Evolutionary conservation across 2,888 invertebrate genomes (phyloP).

Genomic region (Chrysolina oricalcia): DNA sequence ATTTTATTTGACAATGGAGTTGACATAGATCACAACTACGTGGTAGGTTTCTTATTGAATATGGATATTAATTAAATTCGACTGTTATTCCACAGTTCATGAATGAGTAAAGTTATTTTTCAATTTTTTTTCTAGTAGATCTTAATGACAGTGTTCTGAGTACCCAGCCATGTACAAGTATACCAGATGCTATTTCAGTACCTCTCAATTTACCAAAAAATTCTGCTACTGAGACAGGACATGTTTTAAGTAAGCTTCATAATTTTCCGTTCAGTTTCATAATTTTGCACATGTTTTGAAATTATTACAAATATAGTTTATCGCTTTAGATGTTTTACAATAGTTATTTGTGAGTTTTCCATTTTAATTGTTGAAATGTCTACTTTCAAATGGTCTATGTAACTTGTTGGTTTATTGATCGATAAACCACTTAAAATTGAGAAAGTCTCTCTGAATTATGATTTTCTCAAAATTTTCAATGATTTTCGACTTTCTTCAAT

Average conservation of each 20-base stretch:
- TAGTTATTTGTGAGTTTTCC: no score
- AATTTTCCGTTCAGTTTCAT: not conserved
- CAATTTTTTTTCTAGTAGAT: constrained; percentile 12
- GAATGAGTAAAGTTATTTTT: not conserved
- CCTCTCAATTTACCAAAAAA: constrained; percentile 10
- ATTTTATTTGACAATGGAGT: constrained; percentile 14
- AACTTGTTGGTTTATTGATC: no score
- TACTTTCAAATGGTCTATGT: no score
- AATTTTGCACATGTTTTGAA: constrained; percentile 20
- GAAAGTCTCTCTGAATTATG: no score
- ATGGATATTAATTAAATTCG: constrained; percentile 16
- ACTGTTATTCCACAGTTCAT: constrained; percentile 16
- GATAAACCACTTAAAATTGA: no score
- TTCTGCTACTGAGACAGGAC: constrained; percentile 22
- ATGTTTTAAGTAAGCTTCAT: constrained; percentile 23
- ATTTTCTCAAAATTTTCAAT: no score
- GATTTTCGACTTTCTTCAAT: no score
- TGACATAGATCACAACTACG: constrained; percentile 1
- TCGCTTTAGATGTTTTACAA: no score
- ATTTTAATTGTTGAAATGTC: no score
- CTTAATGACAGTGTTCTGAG: constrained; percentile 12
- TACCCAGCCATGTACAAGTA: constrained; percentile 12
- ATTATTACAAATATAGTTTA: not conserved
- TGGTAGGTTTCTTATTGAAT: constrained; percentile 30
- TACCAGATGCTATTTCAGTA: constrained; percentile 20